A percentile compares a stretch with the other conserved stretches of the same genome.
phyloP scores from a whole-genome alignment of 2,113 vertebrate genomes.

The Oriolus oriolus region DNA sequence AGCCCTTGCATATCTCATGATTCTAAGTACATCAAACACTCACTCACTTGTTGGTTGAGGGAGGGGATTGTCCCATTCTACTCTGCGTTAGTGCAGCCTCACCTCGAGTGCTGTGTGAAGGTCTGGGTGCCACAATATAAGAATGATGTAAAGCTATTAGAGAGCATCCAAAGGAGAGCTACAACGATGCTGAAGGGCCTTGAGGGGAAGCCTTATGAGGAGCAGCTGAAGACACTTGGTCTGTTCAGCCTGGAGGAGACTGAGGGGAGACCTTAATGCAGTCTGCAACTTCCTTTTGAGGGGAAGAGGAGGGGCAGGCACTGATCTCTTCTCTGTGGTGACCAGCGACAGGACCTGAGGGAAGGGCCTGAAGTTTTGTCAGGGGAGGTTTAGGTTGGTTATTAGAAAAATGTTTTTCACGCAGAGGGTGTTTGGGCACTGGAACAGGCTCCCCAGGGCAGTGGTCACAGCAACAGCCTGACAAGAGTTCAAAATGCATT shows the following conservation, averaged over 20 bases:
- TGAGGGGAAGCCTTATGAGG: fast-evolving
- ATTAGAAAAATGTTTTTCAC: not conserved
- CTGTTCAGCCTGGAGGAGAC: not conserved
- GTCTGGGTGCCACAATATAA: not conserved
- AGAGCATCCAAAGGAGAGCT: not conserved
- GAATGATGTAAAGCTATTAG: not conserved
- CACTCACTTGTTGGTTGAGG: not conserved
- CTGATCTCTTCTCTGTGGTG: not conserved
- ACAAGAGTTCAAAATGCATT: not conserved
- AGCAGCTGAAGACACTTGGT: not conserved
- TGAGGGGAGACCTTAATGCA: not conserved
- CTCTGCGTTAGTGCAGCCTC: fast-evolving
- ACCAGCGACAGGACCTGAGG: fast-evolving
- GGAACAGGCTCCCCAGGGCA: not conserved
- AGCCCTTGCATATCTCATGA: not conserved
- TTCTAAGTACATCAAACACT: not conserved
- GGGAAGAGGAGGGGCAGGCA: not conserved
- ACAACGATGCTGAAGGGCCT: not conserved
- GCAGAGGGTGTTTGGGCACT: not conserved
- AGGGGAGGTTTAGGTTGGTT: not conserved
- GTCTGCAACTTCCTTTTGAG: fast-evolving
- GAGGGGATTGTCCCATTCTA: not conserved
- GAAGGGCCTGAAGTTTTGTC: not conserved
- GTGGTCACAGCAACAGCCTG: not conserved
- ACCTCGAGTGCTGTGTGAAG: not conserved